Base-by-base conservation (phyloP, 2,113 vertebrate species). In the Burhinus oedicnemus region DNA sequence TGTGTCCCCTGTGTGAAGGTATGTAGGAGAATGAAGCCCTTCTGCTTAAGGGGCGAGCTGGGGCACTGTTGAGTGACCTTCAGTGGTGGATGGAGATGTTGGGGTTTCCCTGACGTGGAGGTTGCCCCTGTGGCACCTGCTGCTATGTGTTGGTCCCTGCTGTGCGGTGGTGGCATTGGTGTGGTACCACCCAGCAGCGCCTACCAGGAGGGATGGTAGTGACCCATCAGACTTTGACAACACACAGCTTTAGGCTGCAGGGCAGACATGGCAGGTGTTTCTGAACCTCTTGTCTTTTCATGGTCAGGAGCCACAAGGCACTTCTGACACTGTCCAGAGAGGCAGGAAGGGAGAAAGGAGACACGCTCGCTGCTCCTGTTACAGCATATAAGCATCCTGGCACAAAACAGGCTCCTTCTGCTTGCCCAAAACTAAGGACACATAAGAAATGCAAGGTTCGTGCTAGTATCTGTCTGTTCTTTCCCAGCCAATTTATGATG, bases 111-210 rank as follows among this genome's bases (percentile, higher is more conserved):
- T 32, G 29, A 12, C 0, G 49, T 23, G 18, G 17, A 26, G 25
- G 51, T 49, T 26, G 12, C 23, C 15, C 44, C 40, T 27, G 34
- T 42, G 81, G 23, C 26, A 38, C 8, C 34, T 68, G 25, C 22
- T 78, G n/a, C 57, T 42, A 15, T 0, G 2, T 38, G 7, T 51
- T 25, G 6, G 40, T 74, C 26, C 45, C 51, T 54, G 40, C 42
- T 68, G 19, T 6, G 0, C 14, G 51, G 8, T 5, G 12, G 30
- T 75, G 60, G 3, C 30, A 22, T 20, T 30, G 47, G 3, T 0
- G 4, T 47, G 51, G 45, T 34, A 15, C n/a, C 55, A 58, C 29
- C 16, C 29, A 60, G 69, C 32, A 58, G 75, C 45, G 55, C 13
- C 23, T 64, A 2, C 60, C 36, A 23, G n/a, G 21, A 60, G 44